phyloP scores from a whole-genome alignment of 2,888 invertebrate genomes.

The Phasia obesa region DNA sequence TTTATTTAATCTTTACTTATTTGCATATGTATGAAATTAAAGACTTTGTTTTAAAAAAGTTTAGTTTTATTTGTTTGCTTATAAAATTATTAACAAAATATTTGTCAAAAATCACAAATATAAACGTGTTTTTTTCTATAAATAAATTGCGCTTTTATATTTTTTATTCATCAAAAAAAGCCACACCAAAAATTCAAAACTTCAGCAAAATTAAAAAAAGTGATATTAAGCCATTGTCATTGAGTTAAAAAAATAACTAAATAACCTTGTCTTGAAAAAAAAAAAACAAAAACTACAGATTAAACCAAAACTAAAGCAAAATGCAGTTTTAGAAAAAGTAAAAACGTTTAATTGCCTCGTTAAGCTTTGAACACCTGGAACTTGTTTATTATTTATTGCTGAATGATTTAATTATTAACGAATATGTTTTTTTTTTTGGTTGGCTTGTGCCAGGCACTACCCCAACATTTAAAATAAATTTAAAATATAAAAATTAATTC shows the following conservation, averaged over 20 bases:
- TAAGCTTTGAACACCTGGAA: background rate
- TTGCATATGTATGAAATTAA: no score
- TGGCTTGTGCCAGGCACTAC: background rate
- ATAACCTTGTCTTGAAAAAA: constrained; percentile 20
- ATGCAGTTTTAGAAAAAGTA: constrained; percentile 17
- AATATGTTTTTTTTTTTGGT: background rate
- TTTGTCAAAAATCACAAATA: background rate
- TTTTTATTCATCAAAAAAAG: background rate
- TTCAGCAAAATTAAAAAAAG: constrained; percentile 11
- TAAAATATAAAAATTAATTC: no score
- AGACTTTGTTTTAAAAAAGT: no score
- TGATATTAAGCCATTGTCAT: constrained; percentile 11
- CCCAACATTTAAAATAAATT: no score
- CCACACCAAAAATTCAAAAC: background rate
- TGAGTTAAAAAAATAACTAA: background rate
- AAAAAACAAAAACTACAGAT: background rate
- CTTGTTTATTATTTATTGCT: background rate
- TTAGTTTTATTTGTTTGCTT: background rate
- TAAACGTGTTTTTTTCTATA: background rate
- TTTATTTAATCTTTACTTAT: no score
- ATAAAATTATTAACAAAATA: background rate
- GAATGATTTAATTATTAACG: background rate
- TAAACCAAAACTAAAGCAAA: constrained; percentile 14
- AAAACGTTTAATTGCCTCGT: background rate
- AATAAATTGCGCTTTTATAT: background rate